Evolutionary conservation across 2,888 invertebrate genomes (phyloP).

Genomic region (Diaperis boleti): DNA sequence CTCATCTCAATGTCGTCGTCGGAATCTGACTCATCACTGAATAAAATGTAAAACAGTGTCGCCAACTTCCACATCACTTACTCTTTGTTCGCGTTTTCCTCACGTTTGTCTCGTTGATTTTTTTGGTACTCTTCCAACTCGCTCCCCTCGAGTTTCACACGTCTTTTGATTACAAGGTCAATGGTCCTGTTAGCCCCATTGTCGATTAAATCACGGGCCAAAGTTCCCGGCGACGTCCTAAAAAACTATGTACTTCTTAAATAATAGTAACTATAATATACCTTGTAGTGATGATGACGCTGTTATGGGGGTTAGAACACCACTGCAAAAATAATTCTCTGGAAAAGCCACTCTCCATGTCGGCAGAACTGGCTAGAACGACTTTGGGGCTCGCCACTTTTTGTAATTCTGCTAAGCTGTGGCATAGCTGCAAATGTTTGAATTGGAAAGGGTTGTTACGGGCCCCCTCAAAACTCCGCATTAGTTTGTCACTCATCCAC

Average conservation of each 20-base stretch:
- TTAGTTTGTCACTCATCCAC: conserved; percentile 99
- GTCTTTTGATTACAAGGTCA: conserved; percentile 76
- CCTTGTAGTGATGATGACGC: conserved; percentile 93
- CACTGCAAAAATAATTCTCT: conserved; percentile 95
- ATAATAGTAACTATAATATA: conserved; percentile 54
- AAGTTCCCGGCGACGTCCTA: conserved; percentile 84
- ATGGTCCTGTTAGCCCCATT: conserved; percentile 80
- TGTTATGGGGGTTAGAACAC: conserved; percentile 92
- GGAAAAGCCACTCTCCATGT: conserved; percentile 95
- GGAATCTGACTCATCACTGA: conserved; percentile 83
- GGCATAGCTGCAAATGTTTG: conserved; percentile 93
- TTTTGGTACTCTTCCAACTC: conserved; percentile 83
- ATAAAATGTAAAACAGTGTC: conserved; percentile 3
- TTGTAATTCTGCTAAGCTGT: conserved; percentile 87
- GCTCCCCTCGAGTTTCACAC: conserved; percentile 81
- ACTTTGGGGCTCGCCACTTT: conserved; percentile 93
- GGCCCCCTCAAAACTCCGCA: conserved; percentile 91
- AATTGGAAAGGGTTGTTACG: conserved; percentile 96
- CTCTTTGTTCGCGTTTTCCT: conserved; percentile 55
- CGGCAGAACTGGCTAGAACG: conserved; percentile 94
- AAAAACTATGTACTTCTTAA: not conserved
- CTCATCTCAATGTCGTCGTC: conserved; percentile 89
- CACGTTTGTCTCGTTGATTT: conserved; percentile 71
- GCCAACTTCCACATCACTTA: conserved; percentile 51
- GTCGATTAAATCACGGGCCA: conserved; percentile 84